Evolutionary conservation across 2,113 vertebrate genomes (phyloP).

Genomic region (Pyxicephalus adspersus): DNA sequence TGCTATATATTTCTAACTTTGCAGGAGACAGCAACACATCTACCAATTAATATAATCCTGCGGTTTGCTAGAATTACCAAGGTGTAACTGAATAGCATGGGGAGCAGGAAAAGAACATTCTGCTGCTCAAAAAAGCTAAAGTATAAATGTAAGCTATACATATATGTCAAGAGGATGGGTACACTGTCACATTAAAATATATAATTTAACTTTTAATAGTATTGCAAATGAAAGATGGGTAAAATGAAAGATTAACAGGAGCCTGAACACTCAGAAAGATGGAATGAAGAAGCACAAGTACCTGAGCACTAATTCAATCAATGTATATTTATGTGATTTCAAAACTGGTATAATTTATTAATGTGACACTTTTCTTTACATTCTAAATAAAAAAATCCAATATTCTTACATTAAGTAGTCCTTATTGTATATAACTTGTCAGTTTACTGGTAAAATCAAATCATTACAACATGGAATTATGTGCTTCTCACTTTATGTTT

Average conservation of each 20-base stretch:
- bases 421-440: no score
- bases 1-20: neutral
- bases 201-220: conserved; percentile 2
- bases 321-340: neutral
- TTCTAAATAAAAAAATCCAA: no score
- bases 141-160: neutral
- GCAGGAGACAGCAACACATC: neutral
- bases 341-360: neutral
- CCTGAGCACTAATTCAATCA: neutral
- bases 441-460: no score
- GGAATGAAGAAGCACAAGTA: neutral
- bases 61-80: neutral
- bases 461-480: no score
- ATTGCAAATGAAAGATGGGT: neutral
- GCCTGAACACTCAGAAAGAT: neutral
- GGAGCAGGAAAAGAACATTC: neutral
- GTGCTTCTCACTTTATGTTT: no score
- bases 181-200: neutral
- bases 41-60: conserved; percentile 9
- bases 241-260: neutral
- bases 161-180: neutral
- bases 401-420: no score
- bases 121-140: neutral
- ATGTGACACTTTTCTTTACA: neutral
- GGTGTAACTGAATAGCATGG: neutral